Base-by-base conservation (phyloP, 2,888 invertebrate species). In the Monochamus alternatus region DNA sequence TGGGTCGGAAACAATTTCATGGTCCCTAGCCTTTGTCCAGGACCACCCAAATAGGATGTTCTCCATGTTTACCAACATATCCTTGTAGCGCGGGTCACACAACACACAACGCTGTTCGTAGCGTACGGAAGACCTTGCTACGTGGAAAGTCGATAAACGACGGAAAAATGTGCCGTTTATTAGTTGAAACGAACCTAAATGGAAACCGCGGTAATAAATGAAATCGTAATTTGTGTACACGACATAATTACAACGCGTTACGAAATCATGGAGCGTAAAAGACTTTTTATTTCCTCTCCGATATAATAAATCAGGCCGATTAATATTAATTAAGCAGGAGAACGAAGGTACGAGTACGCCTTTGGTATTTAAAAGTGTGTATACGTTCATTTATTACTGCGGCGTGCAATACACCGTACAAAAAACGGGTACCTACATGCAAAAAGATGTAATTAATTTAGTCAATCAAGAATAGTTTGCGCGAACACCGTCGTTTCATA, bases 201-300 rank as follows among this genome's bases (percentile, higher is more conserved):
- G 52, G 32, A 67, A 55, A 52, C 47, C 51, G 22, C 31, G 10
- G 66, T 59, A 66, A n/a, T 59, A 59, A 73, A 60, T 66, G 73
- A 31, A 65, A 66, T 51, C 32, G 31, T 73, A 73, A 73, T 73
- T 65, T 65, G 73, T 59, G 22, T 65, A 59, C 38, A 47, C 69
- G 47, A 69, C 69, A 69, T 69, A 73, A 66, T 73, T 66, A 73
- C 51, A 30, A 55, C 73, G 47, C 66, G 73, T 66, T 65, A 60
- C 55, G 31, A 47, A 73, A 65, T 73, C 73, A 73, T 47, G 65
- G 44, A 32, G 66, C 73, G 65, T 73, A 10, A 71, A 64, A 64
- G 14, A 43, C 12, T 60, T 60, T 69, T 69, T 69, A 62, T 69
- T 69, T 69, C 69, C 47, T 44, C 44, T 43, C 44, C 59, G 14